Evolutionary conservation across 2,888 invertebrate genomes (phyloP), one percentile per base, ranked within the genome.

Genomic region (Sthenelais limicola): DNA sequence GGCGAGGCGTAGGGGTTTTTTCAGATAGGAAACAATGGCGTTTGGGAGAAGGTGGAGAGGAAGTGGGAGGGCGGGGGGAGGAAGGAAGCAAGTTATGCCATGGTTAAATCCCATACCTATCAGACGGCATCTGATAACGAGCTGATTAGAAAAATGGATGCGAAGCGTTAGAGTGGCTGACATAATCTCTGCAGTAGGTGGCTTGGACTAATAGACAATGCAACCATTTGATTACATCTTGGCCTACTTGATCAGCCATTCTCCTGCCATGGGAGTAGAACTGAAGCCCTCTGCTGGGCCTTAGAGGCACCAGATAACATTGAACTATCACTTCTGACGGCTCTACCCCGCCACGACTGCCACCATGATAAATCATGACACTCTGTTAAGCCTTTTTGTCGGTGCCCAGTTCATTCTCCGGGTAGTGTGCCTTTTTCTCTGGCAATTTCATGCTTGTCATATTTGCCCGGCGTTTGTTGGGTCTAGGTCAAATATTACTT

Each of bases 391-490:
- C 38, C 43, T 28, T 56, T 62, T 56, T 62, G 26, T 26, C 21
- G 38, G 26, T 21, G 38, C 62, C 35, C 62, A 62, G 43, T 62
- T 62, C 43, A 62, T 62, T 62, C 62, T n/a, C n/a, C n/a, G n/a
- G n/a, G n/a, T n/a, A n/a, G n/a, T n/a, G n/a, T n/a, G 62, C 43
- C 43, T 62, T 62, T 62, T 35, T 38, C 43, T 62, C 35, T 62
- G 43, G 62, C 62, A 62, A 62, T 62, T 62, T 62, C 62, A 62
- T 62, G 62, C 62, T 62, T 62, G 62, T 62, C 62, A 62, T 62
- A n/a, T n/a, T n/a, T n/a, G 62, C 62, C 24, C 62, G 24, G 62
- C 62, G 38, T 62, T 62, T 62, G n/a, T n/a, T n/a, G n/a, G n/a
- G n/a, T n/a, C n/a, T n/a, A n/a, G n/a, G n/a, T n/a, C n/a, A n/a